Base-by-base conservation (phyloP, 2,888 invertebrate genomes). In the Brassicogethes aeneus region DNA sequence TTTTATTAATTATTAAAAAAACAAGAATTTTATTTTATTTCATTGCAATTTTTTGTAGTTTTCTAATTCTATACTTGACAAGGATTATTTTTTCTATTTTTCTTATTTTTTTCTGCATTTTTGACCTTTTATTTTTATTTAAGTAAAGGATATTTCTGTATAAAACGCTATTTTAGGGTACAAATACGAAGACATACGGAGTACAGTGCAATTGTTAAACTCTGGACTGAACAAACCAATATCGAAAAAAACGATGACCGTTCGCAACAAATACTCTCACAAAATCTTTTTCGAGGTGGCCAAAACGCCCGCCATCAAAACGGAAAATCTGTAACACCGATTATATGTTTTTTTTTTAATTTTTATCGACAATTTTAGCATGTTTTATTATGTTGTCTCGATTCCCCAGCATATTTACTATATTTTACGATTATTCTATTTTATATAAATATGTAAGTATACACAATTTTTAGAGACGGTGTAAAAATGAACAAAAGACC, bases 271-370 rank as follows among this genome's bases (percentile, higher is more conserved):
- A 71, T 96, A 96, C 66, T 90, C 91, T 2, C 95, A 96, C 69
- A 82, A 82, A 57, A 86, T 93, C 63, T 94, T 94, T 72, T 90
- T 86, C 64, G 88, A 90, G 73, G 93, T 93, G 42, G 91, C 93
- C 46, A 87, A 86, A 67, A 79, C 85, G 47, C 82, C 87, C 15
- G 70, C 87, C 17, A 59, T 76, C 48, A 61, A 65, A 17, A 64
- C 61, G 39, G 56, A 61, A 31, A 56, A 56, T 16, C 50, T 61
- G 12, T 51, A 47, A 39, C 44, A 34, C 42, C 14, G 17, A 3
- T 17, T 1, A 7, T 10, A 13, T 32, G 12, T 32, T 32, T 32
- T 32, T 32, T 10, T 12, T 10, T 12, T 32, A 13, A 32, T 32
- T 32, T 32, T 32, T 12, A 12, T 32, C 12, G 3, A 8, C 14